Conservation (phyloP, 2,113 vertebrate species). For the Neotoma lepida region DNA sequence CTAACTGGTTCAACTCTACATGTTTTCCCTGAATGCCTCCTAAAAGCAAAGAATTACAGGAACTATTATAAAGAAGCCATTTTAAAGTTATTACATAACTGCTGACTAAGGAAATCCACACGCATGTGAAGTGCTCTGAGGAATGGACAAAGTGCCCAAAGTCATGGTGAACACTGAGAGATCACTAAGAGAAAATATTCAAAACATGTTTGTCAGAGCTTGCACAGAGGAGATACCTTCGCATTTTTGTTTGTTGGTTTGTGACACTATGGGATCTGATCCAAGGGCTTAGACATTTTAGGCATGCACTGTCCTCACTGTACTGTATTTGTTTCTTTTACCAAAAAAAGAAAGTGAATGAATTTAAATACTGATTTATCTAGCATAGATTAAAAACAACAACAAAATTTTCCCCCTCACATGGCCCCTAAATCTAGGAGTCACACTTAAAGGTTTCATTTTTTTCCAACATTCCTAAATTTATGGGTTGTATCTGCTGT, state of each 20-base stretch:
- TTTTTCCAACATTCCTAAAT: slow-evolving; percentile 69
- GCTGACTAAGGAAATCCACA: not conserved
- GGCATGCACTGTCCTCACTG: not conserved
- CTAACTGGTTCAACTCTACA: not conserved
- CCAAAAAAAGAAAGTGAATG: not conserved
- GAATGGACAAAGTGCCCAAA: not conserved
- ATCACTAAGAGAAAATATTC: not conserved
- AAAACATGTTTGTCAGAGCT: not conserved
- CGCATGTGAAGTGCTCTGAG: not conserved
- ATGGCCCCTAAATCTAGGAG: not conserved
- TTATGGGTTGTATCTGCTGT: not conserved
- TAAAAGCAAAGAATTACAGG: not conserved
- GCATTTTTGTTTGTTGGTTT: not conserved
- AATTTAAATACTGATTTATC: not conserved
- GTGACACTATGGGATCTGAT: not conserved
- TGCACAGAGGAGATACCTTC: not conserved
- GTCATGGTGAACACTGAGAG: not conserved
- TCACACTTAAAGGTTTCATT: slow-evolving; percentile 66
- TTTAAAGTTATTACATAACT: not conserved
- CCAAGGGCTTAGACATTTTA: not conserved
- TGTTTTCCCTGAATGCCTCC: not conserved
- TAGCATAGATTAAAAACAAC: not conserved
- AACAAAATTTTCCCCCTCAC: not conserved
- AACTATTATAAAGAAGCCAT: not conserved
- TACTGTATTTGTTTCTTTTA: not conserved